Evolutionary conservation across 2,113 vertebrate species (phyloP).

Genomic region (Paedocypris sp.): DNA sequence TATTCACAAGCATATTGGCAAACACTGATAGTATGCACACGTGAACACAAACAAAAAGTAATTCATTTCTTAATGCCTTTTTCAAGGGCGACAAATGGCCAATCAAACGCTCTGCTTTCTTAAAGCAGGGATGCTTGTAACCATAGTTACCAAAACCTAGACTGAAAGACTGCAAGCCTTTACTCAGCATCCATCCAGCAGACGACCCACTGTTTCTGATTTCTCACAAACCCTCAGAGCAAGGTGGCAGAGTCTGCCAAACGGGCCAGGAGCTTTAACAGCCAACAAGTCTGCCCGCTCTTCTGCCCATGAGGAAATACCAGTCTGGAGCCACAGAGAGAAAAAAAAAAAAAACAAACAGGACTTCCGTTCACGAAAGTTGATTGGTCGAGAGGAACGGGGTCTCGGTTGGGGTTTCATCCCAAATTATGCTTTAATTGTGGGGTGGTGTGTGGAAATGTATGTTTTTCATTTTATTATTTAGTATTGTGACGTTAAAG

Average conservation of each 20-base stretch:
- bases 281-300: slow-evolving; percentile 1
- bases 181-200: slow-evolving; percentile 1
- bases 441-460: no score
- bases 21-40: no score
- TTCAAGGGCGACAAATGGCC: background rate
- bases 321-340: background rate
- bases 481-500: no score
- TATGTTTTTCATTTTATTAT: no score
- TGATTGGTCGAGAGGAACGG: no score
- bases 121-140: slow-evolving; percentile 18
- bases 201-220: slow-evolving; percentile 26
- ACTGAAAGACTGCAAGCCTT: slow-evolving; percentile 8
- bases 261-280: background rate
- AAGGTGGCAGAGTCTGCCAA: background rate
- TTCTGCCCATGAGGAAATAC: background rate
- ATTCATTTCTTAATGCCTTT: slow-evolving; percentile 5
- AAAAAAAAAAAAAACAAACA: no score
- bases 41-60: no score
- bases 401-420: no score
- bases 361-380: no score
- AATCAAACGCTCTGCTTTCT: slow-evolving; percentile 7
- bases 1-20: no score
- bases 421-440: no score
- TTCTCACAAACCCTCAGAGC: slow-evolving; percentile 6
- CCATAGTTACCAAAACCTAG: slow-evolving; percentile 31